phyloP scores from a whole-genome alignment of 2,113 vertebrate species.

The Rhinolophus sinicus region DNA sequence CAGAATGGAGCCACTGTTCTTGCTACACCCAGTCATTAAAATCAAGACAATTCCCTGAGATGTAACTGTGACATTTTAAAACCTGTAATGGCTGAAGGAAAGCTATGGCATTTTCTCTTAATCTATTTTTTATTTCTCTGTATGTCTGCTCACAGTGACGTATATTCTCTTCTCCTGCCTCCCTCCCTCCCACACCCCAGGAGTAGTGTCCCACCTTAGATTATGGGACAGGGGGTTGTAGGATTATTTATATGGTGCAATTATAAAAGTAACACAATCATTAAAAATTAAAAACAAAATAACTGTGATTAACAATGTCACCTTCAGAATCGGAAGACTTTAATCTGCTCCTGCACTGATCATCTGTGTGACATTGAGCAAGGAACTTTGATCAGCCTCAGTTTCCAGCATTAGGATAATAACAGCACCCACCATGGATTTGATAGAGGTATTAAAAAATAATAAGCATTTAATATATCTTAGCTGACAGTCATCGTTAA shows the following conservation, averaged over 20 bases:
- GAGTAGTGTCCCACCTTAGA: too few relatives aligned
- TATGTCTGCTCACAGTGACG: neutral
- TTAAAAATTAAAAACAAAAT: neutral
- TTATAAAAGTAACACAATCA: neutral
- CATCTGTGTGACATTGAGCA: neutral
- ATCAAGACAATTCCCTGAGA: neutral
- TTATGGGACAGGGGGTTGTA: too few relatives aligned
- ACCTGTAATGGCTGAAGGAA: neutral
- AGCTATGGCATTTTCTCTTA: neutral
- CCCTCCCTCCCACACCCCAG: neutral
- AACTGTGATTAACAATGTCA: neutral
- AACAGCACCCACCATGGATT: too few relatives aligned
- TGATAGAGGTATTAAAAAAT: neutral
- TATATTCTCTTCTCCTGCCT: too few relatives aligned
- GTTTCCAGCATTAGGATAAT: neutral
- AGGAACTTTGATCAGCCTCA: neutral
- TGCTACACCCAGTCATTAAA: neutral
- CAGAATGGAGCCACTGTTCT: neutral
- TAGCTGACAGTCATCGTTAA: neutral
- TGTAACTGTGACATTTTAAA: too few relatives aligned
- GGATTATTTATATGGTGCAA: neutral
- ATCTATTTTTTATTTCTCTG: neutral
- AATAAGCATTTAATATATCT: neutral
- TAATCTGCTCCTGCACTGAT: neutral
- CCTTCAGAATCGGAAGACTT: neutral